Percentiles rank a stretch among this genome's conserved stretches.
These are phyloP conservation scores for Alosa sapidissima DNA, from an alignment of 2,797 vertebrate species.

Conservation along the genomic window DNA sequence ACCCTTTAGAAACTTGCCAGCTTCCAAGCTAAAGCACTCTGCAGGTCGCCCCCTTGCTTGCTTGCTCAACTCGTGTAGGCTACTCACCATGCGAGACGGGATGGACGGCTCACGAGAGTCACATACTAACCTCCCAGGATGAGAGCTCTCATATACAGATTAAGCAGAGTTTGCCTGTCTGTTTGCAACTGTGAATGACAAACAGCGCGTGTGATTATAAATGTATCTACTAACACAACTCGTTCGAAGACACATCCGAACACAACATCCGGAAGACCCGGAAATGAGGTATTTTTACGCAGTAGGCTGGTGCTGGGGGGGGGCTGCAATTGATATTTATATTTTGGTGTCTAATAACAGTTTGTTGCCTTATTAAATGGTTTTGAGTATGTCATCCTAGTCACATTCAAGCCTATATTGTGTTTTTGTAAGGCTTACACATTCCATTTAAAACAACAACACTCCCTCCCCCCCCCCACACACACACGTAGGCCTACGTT, in stretches of 20 bases:
- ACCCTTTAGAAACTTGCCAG: neutral
- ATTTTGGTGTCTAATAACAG: neutral
- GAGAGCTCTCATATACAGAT: neutral
- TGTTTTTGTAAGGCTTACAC: neutral
- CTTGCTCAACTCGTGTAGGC: neutral
- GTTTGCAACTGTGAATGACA: neutral
- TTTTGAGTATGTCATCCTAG: neutral
- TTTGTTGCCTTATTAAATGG: neutral
- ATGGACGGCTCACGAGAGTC: neutral
- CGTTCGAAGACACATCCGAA: neutral
- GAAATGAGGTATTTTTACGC: neutral
- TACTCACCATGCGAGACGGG: slow-evolving; percentile 18
- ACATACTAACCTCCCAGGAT: neutral
- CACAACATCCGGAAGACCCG: slow-evolving; percentile 4
- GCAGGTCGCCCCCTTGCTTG: neutral
- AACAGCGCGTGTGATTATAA: neutral
- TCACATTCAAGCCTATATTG: neutral
- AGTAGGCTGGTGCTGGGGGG: neutral
- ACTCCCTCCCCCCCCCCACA: no score
- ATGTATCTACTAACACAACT: neutral
- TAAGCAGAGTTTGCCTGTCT: neutral
- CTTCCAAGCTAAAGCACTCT: neutral
- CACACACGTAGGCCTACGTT: no score
- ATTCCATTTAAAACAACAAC: no score
- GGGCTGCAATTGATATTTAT: neutral